Conservation (phyloP, 2,797 vertebrate genomes). For the Microcaecilia unicolor region DNA sequence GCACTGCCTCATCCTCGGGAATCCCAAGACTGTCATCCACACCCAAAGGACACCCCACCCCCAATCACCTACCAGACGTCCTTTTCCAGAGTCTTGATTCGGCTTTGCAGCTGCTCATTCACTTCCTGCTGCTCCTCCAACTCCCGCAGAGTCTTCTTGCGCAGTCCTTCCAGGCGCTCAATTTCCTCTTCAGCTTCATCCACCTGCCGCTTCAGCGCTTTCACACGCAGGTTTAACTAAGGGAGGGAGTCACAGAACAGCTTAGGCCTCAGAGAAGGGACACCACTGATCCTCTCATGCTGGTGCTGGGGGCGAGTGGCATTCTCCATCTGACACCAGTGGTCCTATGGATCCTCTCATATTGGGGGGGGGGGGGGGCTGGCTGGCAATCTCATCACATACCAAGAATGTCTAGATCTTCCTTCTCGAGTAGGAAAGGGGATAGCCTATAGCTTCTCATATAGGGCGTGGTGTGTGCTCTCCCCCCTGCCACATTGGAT, state of each 20-base stretch:
- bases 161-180: constrained; percentile 71
- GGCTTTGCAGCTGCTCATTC: constrained; percentile 75
- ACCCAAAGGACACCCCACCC: too few species aligned
- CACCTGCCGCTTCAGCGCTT: constrained; percentile 92
- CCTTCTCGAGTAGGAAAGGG: too few species aligned
- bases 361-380: too few species aligned
- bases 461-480: too few species aligned
- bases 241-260: not conserved
- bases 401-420: too few species aligned
- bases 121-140: constrained; percentile 85
- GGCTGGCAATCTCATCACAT: too few species aligned
- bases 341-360: too few species aligned
- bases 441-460: too few species aligned
- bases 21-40: too few species aligned
- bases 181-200: constrained; percentile 88
- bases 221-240: constrained; percentile 79
- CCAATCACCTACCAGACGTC: constrained; percentile 63
- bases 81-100: constrained; percentile 74
- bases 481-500: too few species aligned
- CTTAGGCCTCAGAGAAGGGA: not conserved
- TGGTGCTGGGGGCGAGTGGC: not conserved
- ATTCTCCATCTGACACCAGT: not conserved
- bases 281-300: too few species aligned
- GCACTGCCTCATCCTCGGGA: too few species aligned
- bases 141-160: constrained; percentile 80